Conservation (phyloP, 2,888 invertebrate genomes). For the Ectropis crepuscularia region DNA sequence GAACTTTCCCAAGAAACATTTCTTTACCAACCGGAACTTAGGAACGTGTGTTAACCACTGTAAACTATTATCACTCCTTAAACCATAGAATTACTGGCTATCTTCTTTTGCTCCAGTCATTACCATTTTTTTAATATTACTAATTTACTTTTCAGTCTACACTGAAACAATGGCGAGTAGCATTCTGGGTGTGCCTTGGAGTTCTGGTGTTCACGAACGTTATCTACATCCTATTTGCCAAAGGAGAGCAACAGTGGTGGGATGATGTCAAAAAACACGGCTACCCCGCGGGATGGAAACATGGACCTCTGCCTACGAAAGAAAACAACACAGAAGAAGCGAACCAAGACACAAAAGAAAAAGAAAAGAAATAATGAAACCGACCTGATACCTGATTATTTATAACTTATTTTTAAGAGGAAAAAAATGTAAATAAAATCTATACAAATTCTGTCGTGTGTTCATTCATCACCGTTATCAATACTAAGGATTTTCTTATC, state of each 20-base stretch:
- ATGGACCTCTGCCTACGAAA: constrained; percentile 66
- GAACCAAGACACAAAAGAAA: constrained; percentile 53
- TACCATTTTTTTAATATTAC: constrained; percentile 3
- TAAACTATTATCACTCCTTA: no score
- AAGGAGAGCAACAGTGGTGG: constrained; percentile 91
- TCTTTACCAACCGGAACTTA: no score
- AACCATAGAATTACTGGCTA: no score
- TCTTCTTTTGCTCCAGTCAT: no score
- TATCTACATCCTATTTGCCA: constrained; percentile 88
- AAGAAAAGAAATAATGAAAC: constrained; percentile 28
- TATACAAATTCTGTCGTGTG: neutral
- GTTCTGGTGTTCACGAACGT: constrained; percentile 88
- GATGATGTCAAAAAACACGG: constrained; percentile 85
- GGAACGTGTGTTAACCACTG: no score
- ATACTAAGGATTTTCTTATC: no score
- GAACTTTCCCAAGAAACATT: no score
- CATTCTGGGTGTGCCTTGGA: constrained; percentile 91
- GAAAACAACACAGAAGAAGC: constrained; percentile 59
- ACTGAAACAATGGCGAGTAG: constrained; percentile 89
- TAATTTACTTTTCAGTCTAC: constrained; percentile 77
- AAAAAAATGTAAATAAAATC: neutral
- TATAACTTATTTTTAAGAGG: constrained; percentile 4
- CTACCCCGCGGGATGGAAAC: constrained; percentile 72
- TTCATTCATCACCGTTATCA: neutral
- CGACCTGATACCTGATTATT: neutral